Base-by-base conservation (phyloP, 2,113 vertebrate species). In the Clinocottus analis region DNA sequence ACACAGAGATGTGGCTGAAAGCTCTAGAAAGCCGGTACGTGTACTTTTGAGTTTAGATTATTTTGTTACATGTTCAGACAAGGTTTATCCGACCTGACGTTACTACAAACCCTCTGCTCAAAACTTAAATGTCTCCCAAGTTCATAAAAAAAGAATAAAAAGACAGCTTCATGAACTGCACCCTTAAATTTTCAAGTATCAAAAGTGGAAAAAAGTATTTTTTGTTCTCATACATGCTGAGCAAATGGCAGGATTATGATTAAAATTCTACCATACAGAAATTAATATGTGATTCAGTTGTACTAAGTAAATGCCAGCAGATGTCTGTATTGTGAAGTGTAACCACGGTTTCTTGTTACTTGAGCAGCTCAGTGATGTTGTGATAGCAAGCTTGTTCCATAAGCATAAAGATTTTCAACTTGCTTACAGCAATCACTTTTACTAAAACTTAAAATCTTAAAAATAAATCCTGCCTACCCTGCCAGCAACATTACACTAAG, bases 351-450 rank as follows among this genome's bases (percentile, higher is more conserved):
- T 80, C 75, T 81, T 80, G 77, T 87, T 82, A 83, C 84, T 87
- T 64, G 82, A 90, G 82, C 84, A 90, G 91, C 85, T 91, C 68
- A 41, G 67, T 67, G 75, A 87, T 77, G 70, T 85, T 72, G 85
- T 85, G 83, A 87, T 80, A 85, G 45, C 63, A 39, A 77, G 79
- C 53, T 76, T 84, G 78, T 88, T 87, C 59, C 78, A 53, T 60
- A 16, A 77, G 39, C 84, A 60, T 65, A 75, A 90, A 80, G 75
- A 89, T 82, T 88, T 87, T 76, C 66, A 79, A 88, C 74, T 80
- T 64, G 73, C 87, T 75, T 71, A 81, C 23, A 84, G 76, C 83
- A 87, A 91, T 90, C 91, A 89, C 87, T 87, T 92, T 81, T 90
- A 89, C 72, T 80, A 77, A 88, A 85, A 89, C 64, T 31, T 58